Evolutionary conservation across 1,140 invertebrate genomes (phyloP).

Genomic region (Drosophila orosa): DNA sequence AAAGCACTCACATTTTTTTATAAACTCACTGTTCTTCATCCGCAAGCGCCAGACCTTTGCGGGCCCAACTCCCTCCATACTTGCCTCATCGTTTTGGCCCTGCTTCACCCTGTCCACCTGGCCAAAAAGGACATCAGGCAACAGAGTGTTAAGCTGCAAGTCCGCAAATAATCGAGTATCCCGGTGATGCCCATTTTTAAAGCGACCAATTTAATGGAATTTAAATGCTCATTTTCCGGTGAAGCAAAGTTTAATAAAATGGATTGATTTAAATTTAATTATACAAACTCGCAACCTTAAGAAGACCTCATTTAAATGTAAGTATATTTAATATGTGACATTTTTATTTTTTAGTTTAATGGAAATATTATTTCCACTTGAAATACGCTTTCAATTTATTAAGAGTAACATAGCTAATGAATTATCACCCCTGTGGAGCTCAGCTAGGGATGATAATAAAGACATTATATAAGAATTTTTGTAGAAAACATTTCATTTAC

Average conservation of each 20-base stretch:
- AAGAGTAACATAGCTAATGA: background rate
- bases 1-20: conserved; percentile 52
- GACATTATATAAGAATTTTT: conserved; percentile 72
- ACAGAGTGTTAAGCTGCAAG: conserved; percentile 30
- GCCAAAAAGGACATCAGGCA: conserved; percentile 28
- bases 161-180: conserved; percentile 25
- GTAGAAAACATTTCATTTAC: conserved; percentile 46
- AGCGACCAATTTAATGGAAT: conserved; percentile 11
- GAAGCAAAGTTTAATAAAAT: background rate
- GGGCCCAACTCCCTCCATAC: background rate
- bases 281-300: background rate
- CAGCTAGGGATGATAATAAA: conserved; percentile 50
- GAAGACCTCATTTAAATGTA: too few species aligned
- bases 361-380: background rate
- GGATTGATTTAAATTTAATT: background rate
- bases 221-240: conserved; percentile 15
- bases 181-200: conserved; percentile 15
- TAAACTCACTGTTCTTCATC: conserved; percentile 32
- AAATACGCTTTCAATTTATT: background rate
- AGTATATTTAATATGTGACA: too few species aligned
- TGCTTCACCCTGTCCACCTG: conserved; percentile 23
- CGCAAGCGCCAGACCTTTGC: conserved; percentile 45
- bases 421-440: conserved; percentile 1
- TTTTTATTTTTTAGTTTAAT: background rate
- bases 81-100: background rate